Evolutionary conservation across 1,140 invertebrate species (phyloP).

Genomic region (Formica exsecta): DNA sequence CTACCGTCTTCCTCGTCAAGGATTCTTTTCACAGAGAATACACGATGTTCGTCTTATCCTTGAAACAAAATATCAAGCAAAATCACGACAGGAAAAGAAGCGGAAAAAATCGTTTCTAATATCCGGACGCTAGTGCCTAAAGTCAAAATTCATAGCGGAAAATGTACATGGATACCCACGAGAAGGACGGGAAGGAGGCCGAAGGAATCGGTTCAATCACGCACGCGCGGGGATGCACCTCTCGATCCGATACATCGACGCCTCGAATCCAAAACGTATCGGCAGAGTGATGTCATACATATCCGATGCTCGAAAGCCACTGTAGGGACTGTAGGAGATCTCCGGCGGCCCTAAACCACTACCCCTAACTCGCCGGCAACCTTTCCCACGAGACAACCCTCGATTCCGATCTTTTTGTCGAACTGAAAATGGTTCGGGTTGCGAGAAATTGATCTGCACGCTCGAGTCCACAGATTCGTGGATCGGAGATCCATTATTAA

Average conservation of each 20-base stretch:
- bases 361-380: constrained; percentile 25
- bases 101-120: constrained; percentile 18
- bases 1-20: not conserved
- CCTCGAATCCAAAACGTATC: constrained; percentile 74
- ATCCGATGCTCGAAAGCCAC: constrained; percentile 73
- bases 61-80: constrained; percentile 26
- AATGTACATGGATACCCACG: constrained; percentile 24
- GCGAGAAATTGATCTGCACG: constrained; percentile 32
- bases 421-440: constrained; percentile 17
- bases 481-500: constrained; percentile 15
- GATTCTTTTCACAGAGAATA: not conserved
- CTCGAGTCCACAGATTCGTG: not conserved
- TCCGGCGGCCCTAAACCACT: constrained; percentile 32
- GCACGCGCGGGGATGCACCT: constrained; percentile 72
- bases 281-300: constrained; percentile 75
- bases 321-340: constrained; percentile 54
- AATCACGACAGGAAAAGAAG: not conserved
- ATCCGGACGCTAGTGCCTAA: constrained; percentile 20
- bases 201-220: constrained; percentile 69
- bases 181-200: not conserved
- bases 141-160: constrained; percentile 24
- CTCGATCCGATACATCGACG: constrained; percentile 70
- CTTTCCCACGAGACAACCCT: constrained; percentile 19
- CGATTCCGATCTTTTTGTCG: constrained; percentile 26
- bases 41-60: not conserved